Conservation (phyloP, 2,888 invertebrate genomes). For the Cryptops parisi region DNA sequence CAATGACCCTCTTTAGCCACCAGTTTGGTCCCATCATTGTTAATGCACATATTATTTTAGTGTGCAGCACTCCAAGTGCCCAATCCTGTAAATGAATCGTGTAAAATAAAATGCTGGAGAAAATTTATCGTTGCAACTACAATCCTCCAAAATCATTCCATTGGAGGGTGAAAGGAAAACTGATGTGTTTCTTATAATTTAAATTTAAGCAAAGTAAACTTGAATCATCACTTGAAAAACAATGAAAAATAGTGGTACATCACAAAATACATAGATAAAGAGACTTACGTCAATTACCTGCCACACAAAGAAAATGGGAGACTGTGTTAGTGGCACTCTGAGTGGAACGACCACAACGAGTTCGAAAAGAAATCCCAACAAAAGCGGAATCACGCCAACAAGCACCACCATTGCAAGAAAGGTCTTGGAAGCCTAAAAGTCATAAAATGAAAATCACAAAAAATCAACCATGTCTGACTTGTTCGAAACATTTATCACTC, state of each 20-base stretch:
- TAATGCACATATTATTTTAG: slow-evolving; percentile 90
- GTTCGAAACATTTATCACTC: slow-evolving; percentile 11
- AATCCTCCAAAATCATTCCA: too few relatives aligned
- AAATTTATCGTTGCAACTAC: too few relatives aligned
- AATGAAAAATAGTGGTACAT: too few relatives aligned
- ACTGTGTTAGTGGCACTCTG: slow-evolving; percentile 79
- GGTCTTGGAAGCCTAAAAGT: slow-evolving; percentile 49
- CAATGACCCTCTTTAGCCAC: slow-evolving; percentile 83
- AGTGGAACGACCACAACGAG: slow-evolving; percentile 77
- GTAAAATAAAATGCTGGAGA: too few relatives aligned
- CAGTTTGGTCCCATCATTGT: slow-evolving; percentile 95
- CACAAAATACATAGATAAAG: too few relatives aligned
- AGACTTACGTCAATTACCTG: slow-evolving; percentile 29
- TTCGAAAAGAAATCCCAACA: slow-evolving; percentile 84
- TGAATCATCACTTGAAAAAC: too few relatives aligned
- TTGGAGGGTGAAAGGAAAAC: too few relatives aligned
- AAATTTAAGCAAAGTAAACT: too few relatives aligned
- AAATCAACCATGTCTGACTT: slow-evolving; percentile 20
- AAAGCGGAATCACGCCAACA: slow-evolving; percentile 75
- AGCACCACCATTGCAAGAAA: slow-evolving; percentile 51
- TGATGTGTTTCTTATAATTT: too few relatives aligned
- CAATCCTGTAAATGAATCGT: too few relatives aligned
- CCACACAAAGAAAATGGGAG: slow-evolving; percentile 47
- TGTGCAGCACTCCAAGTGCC: slow-evolving; percentile 93
- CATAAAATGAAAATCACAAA: slow-evolving; percentile 1